phyloP scores from a whole-genome alignment of 1,140 invertebrate genomes.

The Aphaenogaster rudis region DNA sequence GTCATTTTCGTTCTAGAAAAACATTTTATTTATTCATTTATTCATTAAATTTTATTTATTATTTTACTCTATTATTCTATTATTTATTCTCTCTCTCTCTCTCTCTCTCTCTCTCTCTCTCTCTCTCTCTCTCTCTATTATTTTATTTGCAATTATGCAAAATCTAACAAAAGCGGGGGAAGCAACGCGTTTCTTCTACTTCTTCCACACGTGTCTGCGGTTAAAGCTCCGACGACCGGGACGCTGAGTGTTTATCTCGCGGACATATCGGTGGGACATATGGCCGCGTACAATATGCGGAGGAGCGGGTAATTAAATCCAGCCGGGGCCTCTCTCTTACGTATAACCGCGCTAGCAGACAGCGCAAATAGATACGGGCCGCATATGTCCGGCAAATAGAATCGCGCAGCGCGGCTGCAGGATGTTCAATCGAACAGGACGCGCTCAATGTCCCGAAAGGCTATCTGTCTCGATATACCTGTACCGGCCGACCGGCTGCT shows the following conservation, averaged over 20 bases:
- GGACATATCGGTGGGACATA: not conserved
- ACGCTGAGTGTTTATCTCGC: not conserved
- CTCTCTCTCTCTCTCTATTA: not conserved
- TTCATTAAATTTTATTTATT: not conserved
- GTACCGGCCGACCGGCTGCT: slow-evolving; percentile 65
- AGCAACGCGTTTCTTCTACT: not conserved
- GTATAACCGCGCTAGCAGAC: slow-evolving; percentile 18
- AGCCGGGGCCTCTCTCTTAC: slow-evolving; percentile 57
- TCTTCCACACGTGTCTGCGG: not conserved
- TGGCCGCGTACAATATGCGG: not conserved
- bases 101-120: no score
- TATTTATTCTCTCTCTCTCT: no score
- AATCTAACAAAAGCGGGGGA: not conserved
- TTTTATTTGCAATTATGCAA: not conserved
- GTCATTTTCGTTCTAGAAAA: not conserved
- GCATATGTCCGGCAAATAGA: slow-evolving; percentile 80
- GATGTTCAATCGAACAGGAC: slow-evolving; percentile 83
- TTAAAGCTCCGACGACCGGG: not conserved
- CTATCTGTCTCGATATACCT: slow-evolving; percentile 81
- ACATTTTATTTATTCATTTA: not conserved
- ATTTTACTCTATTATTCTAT: not conserved
- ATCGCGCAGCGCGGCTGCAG: slow-evolving; percentile 72
- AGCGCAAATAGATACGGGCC: slow-evolving; percentile 76
- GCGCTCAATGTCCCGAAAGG: slow-evolving; percentile 83
- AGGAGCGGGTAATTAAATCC: slow-evolving; percentile 71